Base-by-base conservation (phyloP, 2,888 invertebrate genomes). In the Dicyrtoma fusca region DNA sequence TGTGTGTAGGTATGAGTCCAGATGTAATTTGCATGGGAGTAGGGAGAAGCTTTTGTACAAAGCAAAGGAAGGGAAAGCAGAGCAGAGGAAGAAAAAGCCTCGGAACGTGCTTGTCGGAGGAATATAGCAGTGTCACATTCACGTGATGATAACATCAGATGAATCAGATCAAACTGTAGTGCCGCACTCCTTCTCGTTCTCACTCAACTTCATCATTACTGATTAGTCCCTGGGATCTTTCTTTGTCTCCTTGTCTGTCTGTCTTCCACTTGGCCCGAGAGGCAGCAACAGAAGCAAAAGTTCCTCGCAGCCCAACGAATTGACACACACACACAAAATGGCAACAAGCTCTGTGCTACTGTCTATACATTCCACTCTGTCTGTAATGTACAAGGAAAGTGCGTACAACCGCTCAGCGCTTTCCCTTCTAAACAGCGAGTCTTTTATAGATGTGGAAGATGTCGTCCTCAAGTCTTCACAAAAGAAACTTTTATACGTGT, bases 191-290 rank as follows among this genome's bases (percentile, higher is more conserved):
- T n/a, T n/a, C n/a, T n/a, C 49, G 53, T 53, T 49, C 59, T 34
- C 65, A 70, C 55, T 75, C 34, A 65, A 75, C 71, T 75, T 75
- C 63, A 73, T 73, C 72, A 75, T 73, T 72, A 73, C 72, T 61
- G 34, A 51, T 53, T 51, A 23, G 45, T 49, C 25, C 13, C 65
- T 42, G 47, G 44, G 21, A 44, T 45, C 61, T 59, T 26, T 45
- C 70, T 53, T 49, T 70, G 69, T 62, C 51, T 42, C 45, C 63
- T 21, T 55, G 55, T 49, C 25, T 42, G 19, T 21, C 71, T 47
- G 25, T 61, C 55, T 34, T 59, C 49, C 45, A 47, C 45, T 62
- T 47, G 21, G 19, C 14, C 51, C 11, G 26, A 63, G 62, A 44
- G 57, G 49, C 51, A 61, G 61, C 66, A 62, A 73, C 73, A 73